A percentile compares a stretch with the other conserved stretches of the same genome.
Conservation (phyloP, 2,797 vertebrate genomes). For the Pseudomugil tenellus region DNA sequence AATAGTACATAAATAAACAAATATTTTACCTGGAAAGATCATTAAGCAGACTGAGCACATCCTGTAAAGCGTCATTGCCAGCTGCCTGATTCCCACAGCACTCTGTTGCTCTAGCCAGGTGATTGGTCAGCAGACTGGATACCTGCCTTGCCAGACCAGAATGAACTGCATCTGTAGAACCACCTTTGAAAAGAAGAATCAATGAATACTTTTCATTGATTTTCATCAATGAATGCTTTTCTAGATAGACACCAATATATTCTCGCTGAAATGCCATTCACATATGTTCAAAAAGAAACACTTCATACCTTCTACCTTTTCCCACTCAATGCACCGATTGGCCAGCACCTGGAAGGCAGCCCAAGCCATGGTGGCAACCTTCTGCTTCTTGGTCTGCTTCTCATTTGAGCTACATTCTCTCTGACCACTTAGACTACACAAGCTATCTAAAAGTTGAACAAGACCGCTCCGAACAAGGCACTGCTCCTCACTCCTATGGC, state of each 20-base stretch:
- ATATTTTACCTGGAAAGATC: slow-evolving; percentile 91
- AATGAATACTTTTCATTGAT: neutral
- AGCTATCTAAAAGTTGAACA: slow-evolving; percentile 95
- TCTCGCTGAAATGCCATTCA: neutral
- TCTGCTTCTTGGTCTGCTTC: slow-evolving; percentile 98
- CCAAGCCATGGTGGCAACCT: slow-evolving; percentile 99
- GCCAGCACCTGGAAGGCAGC: slow-evolving; percentile 98
- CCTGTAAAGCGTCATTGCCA: slow-evolving; percentile 96
- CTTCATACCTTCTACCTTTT: slow-evolving; percentile 94
- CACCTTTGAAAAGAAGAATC: slow-evolving; percentile 78
- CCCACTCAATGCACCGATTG: slow-evolving; percentile 98
- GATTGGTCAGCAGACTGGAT: slow-evolving; percentile 96
- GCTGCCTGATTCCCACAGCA: slow-evolving; percentile 98
- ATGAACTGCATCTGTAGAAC: slow-evolving; percentile 96
- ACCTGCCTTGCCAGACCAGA: slow-evolving; percentile 97
- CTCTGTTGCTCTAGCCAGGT: slow-evolving; percentile 95
- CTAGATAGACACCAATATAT: neutral
- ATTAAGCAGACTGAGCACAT: slow-evolving; percentile 97
- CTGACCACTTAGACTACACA: slow-evolving; percentile 97
- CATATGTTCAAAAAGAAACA: neutral
- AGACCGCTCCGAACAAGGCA: slow-evolving; percentile 96
- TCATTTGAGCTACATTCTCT: slow-evolving; percentile 93
- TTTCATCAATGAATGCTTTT: neutral
- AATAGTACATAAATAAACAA: neutral
- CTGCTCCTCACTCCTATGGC: slow-evolving; percentile 94